A percentile compares a stretch with the other conserved stretches of the same genome.
phyloP scores from a whole-genome alignment of 2,797 vertebrate species.

The Graptemys geographica region DNA sequence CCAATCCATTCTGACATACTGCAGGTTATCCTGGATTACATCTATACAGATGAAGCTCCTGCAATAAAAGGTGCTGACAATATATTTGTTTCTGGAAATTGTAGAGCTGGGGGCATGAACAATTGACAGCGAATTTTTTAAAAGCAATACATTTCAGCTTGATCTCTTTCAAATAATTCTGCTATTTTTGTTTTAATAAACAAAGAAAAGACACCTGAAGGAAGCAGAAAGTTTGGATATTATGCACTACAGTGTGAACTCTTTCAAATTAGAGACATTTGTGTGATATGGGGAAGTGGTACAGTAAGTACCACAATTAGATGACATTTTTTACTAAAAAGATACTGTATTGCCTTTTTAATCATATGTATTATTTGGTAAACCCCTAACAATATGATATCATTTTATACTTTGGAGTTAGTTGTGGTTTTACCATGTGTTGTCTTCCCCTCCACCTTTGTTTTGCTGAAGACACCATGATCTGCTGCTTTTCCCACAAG shows the following conservation, averaged over 20 bases:
- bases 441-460: background rate
- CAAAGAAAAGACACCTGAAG: background rate
- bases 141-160: background rate
- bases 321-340: background rate
- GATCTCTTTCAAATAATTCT: background rate
- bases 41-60: constrained; percentile 94
- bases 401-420: background rate
- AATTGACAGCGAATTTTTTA: background rate
- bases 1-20: constrained; percentile 92
- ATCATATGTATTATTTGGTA: background rate
- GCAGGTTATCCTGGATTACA: constrained; percentile 93
- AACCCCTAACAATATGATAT: background rate
- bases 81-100: background rate
- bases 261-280: background rate
- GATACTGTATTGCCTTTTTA: background rate
- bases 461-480: background rate
- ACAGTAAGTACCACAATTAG: background rate
- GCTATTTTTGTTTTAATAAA: background rate
- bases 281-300: background rate
- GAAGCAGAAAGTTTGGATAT: background rate
- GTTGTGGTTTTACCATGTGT: background rate
- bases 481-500: background rate
- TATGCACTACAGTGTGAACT: background rate
- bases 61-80: constrained; percentile 89
- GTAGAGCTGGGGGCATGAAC: background rate